Conservation (phyloP, 2,797 vertebrate genomes). For the Naso thynnoides region DNA sequence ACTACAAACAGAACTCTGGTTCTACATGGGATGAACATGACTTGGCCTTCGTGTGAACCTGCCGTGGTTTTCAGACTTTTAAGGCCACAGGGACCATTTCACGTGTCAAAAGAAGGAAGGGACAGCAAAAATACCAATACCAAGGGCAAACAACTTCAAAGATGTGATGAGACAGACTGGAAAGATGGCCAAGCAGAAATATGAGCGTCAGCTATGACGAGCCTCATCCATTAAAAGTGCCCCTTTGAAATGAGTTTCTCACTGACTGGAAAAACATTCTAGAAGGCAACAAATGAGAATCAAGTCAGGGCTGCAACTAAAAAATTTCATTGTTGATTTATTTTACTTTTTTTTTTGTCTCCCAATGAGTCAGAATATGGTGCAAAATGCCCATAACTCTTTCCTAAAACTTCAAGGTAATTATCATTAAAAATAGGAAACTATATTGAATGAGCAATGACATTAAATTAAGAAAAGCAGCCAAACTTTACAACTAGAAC, state of each 20-base stretch:
- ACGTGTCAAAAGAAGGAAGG: not conserved
- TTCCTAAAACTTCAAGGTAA: not conserved
- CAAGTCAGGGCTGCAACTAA: not conserved
- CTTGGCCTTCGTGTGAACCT: not conserved
- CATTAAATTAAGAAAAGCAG: not conserved
- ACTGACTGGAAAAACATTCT: not conserved
- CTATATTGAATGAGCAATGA: not conserved
- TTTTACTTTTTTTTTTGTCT: not conserved
- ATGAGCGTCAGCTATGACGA: not conserved
- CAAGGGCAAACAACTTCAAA: constrained; percentile 10
- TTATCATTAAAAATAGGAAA: not conserved
- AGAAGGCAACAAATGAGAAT: not conserved
- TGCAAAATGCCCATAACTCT: not conserved
- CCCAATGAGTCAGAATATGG: not conserved
- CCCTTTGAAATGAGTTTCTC: not conserved
- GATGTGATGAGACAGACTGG: constrained; percentile 8
- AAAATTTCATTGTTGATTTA: not conserved
- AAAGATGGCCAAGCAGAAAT: constrained; percentile 2
- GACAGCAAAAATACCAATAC: not conserved
- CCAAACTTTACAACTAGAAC: not conserved
- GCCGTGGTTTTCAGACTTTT: not conserved
- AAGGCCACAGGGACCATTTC: not conserved
- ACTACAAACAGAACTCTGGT: not conserved
- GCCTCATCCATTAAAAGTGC: not conserved
- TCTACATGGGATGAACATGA: not conserved